These are phyloP conservation scores for Aphyosemion australe DNA, from an alignment of 2,113 vertebrate genomes.

Conservation along the genomic window DNA sequence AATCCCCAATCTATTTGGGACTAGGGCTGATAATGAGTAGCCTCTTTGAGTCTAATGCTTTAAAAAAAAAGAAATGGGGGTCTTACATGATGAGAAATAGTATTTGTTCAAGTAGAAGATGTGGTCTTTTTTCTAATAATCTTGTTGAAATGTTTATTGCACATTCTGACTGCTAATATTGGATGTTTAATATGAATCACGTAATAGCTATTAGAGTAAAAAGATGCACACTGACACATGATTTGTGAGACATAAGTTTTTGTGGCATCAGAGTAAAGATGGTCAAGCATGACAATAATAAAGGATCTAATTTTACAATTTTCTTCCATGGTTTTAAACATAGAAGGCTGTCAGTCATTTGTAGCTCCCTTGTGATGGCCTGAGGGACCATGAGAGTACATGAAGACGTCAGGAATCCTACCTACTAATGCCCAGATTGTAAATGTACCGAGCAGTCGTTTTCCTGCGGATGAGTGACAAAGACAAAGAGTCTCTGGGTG, in stretches of 20 bases:
- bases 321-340: constrained; percentile 12
- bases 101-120: not conserved
- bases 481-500: constrained; percentile 52
- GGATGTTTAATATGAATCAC: too few species aligned
- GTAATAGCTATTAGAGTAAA: not conserved
- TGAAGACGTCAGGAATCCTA: constrained; percentile 56
- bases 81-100: not conserved
- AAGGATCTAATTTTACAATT: constrained; percentile 6
- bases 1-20: constrained; percentile 77
- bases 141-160: not conserved
- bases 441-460: constrained; percentile 32
- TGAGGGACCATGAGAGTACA: constrained; percentile 51
- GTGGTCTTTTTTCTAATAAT: not conserved
- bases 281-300: not conserved
- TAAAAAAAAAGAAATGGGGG: not conserved
- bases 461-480: constrained; percentile 50
- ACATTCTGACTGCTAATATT: too few species aligned
- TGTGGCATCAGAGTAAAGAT: not conserved
- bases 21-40: constrained; percentile 52
- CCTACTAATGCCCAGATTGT: constrained; percentile 37
- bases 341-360: constrained; percentile 34
- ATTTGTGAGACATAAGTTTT: not conserved
- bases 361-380: constrained; percentile 54
- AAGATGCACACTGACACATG: not conserved
- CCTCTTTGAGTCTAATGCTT: constrained; percentile 21